These are phyloP conservation scores for Botia almorhae DNA, from an alignment of 2,797 vertebrate genomes.

Conservation along the genomic window DNA sequence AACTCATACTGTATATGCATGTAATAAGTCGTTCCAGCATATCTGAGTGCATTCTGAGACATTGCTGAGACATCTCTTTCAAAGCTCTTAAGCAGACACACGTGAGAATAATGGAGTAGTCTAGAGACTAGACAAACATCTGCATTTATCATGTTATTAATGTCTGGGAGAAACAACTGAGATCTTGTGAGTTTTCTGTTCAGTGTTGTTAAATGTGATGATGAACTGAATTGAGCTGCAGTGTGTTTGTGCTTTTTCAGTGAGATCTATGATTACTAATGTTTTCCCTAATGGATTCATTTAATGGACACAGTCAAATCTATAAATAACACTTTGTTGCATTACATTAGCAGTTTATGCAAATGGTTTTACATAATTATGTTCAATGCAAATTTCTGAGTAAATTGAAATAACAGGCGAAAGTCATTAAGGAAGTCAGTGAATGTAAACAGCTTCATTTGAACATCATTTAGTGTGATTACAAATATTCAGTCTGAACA, in stretches of 20 bases:
- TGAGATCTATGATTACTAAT: not conserved
- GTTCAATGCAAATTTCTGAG: not conserved
- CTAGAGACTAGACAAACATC: too few species aligned
- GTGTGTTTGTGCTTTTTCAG: not conserved
- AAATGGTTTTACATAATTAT: not conserved
- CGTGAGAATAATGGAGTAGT: too few species aligned
- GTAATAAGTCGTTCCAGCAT: too few species aligned
- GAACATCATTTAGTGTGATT: conserved; percentile 11
- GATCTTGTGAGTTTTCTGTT: too few species aligned
- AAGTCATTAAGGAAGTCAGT: not conserved
- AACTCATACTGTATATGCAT: too few species aligned
- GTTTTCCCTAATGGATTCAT: not conserved
- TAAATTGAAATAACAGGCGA: not conserved
- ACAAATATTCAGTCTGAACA: conserved; percentile 11
- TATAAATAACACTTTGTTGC: not conserved
- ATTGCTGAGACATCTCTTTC: too few species aligned
- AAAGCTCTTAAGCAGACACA: too few species aligned
- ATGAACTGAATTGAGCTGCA: not conserved
- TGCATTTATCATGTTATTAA: too few species aligned
- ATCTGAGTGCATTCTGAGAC: too few species aligned
- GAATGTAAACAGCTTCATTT: conserved; percentile 17
- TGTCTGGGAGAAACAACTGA: too few species aligned
- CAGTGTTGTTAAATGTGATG: not conserved
- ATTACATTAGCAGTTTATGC: not conserved
- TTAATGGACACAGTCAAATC: conserved; percentile 4